Percentiles rank a stretch among this genome's conserved stretches.
phyloP scores from a whole-genome alignment of 2,888 invertebrate genomes.

The Chromoteleia sp. region DNA sequence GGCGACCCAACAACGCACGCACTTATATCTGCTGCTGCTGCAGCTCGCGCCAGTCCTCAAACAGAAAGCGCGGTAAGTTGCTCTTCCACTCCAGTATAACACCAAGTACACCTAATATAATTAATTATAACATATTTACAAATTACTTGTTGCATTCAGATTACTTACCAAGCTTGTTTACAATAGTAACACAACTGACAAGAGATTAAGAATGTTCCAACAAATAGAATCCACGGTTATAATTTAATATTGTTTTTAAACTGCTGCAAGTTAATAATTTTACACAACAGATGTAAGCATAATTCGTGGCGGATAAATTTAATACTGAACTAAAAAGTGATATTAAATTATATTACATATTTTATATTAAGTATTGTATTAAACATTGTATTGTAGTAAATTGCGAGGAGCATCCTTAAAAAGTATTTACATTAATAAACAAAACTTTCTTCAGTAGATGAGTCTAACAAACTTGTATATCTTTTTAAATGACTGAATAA shows the following conservation, averaged over 20 bases:
- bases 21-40: slow-evolving; percentile 85
- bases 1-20: slow-evolving; percentile 87
- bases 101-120: slow-evolving; percentile 9
- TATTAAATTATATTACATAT: no score
- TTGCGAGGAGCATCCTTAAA: slow-evolving; percentile 2
- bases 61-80: slow-evolving; percentile 88
- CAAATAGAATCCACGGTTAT: no score
- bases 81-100: neutral
- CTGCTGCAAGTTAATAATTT: no score
- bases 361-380: no score
- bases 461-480: neutral
- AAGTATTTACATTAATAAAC: neutral
- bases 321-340: no score
- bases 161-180: slow-evolving; percentile 51
- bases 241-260: no score
- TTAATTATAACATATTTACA: slow-evolving; percentile 22
- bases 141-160: slow-evolving; percentile 39
- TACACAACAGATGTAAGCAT: no score
- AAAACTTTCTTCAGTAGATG: neutral
- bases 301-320: no score
- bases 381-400: no score
- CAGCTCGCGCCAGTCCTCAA: slow-evolving; percentile 88
- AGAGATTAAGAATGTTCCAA: slow-evolving; percentile 24
- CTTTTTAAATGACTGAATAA: neutral
- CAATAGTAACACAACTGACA: slow-evolving; percentile 29